Base-by-base conservation (phyloP, 2,113 vertebrate species). In the Mola mola region DNA sequence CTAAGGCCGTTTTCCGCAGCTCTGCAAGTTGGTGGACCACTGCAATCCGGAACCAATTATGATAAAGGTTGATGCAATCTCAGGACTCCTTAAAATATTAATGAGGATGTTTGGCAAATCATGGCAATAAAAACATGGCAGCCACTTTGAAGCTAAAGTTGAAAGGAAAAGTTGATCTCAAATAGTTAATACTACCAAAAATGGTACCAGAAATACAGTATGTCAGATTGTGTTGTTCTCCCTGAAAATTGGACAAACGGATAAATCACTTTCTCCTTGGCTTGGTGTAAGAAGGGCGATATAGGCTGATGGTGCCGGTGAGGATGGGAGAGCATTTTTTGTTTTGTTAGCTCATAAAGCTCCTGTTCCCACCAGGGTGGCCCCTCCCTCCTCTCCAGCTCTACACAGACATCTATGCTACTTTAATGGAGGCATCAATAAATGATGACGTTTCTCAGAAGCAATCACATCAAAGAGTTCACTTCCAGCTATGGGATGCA, bases 381-480 rank as follows among this genome's bases (percentile, higher is more conserved):
- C 74, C 51, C 37, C 70, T 2, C 82, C 56, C 48, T 71, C 53
- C 53, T 22, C 59, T 74, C 6, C 75, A 73, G 70, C 56, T 63
- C 69, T 38, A 73, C 78, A 68, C 68, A 88, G 70, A 80, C 59
- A 47, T 88, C 77, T 71, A 84, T 78, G 68, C 51, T 72, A 70
- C 88, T 95, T 92, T 93, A 93, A 93, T 90, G 88, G 81, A 89
- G 70, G 77, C 85, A 93, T 95, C 89, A 94, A 94, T 94, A 95
- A 94, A 92, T 93, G 60, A 94, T 93, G 85, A 91, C 64, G 79
- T 86, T 89, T 82, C 86, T 94, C 92, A 91, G 87, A 92, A 87
- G 85, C 71, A 84, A 92, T 94, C 88, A 93, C 85, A 92, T 94
- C 91, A 92, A 91, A 94, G 85, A 53, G 19, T 84, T 90, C 84